These are phyloP conservation scores for Xylota sylvarum DNA, from an alignment of 2,888 invertebrate species.

Conservation along the genomic window DNA sequence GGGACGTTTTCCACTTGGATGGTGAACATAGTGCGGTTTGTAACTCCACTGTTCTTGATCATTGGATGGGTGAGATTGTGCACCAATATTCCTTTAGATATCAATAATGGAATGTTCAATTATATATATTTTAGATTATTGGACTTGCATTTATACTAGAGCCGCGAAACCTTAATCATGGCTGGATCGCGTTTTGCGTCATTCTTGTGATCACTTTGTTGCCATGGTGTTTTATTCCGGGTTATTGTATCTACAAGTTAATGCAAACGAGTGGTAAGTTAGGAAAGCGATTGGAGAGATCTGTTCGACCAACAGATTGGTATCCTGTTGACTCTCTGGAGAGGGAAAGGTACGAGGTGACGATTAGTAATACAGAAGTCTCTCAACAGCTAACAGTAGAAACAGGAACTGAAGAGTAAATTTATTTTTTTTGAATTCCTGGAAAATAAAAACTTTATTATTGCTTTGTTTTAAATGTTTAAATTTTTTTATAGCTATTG, in stretches of 20 bases:
- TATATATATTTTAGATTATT: not conserved
- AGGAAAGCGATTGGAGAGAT: constrained; percentile 79
- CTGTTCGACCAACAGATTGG: constrained; percentile 83
- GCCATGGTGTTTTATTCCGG: constrained; percentile 81
- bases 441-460: not conserved
- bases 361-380: constrained; percentile 81
- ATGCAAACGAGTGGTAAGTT: constrained; percentile 80
- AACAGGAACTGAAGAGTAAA: no score
- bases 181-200: constrained; percentile 32
- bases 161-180: not conserved
- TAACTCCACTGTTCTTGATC: constrained; percentile 80
- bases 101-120: not conserved
- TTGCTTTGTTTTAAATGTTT: not conserved
- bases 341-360: constrained; percentile 82
- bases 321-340: constrained; percentile 81
- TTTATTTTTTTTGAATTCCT: not conserved
- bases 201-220: constrained; percentile 77
- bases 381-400: constrained; percentile 37
- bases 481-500: no score
- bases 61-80: constrained; percentile 57
- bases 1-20: constrained; percentile 86
- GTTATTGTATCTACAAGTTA: constrained; percentile 80
- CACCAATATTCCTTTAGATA: not conserved
- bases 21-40: constrained; percentile 81
- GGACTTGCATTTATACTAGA: not conserved